Evolutionary conservation across 2,888 invertebrate genomes (phyloP), one percentile per base, ranked within the genome.

Genomic region (Pandemis cinnamomeana): DNA sequence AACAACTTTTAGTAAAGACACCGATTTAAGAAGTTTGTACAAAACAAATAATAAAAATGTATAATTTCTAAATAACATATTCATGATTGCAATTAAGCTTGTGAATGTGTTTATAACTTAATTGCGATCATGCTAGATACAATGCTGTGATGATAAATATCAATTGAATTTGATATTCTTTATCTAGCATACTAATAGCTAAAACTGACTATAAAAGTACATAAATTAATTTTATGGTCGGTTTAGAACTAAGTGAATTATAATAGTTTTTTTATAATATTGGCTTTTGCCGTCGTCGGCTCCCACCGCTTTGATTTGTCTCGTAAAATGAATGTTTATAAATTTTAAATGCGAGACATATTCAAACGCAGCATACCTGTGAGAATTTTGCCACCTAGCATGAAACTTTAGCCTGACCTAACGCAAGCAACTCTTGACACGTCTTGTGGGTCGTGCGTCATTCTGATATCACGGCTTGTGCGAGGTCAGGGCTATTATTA

Each of bases 371-470:
- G 60, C 27, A 13, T 63, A 55, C 7, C 6, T 70, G 20, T 62
- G 53, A 62, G 51, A 55, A 66, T n/a, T 73, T 64, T 70, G 69
- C 64, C 60, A 66, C 75, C 69, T 67, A 78, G 77, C 78, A 78
- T 77, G 78, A 71, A 72, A 75, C 71, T 69, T 48, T 20, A n/a
- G 71, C 69, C 64, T 70, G 71, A 74, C 46, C 71, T 74, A 61
- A 71, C 53, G 53, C 71, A 74, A 71, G 61, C 44, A 5, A 61
- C n/a, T 53, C 11, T 46, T 11, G 62, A 13, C 36, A 46, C 55
- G 7, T 13, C 58, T 15, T 41, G 11, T 36, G 20, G 46, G 13
- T 13, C 46, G 15, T 42, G 58, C 41, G 36, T 44, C 41, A n/a
- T 46, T 46, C 13, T 58, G 51, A 10, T 11, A 7, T 11, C 41